Evolutionary conservation across 2,113 vertebrate genomes (phyloP).

Genomic region (Holacanthus passer): DNA sequence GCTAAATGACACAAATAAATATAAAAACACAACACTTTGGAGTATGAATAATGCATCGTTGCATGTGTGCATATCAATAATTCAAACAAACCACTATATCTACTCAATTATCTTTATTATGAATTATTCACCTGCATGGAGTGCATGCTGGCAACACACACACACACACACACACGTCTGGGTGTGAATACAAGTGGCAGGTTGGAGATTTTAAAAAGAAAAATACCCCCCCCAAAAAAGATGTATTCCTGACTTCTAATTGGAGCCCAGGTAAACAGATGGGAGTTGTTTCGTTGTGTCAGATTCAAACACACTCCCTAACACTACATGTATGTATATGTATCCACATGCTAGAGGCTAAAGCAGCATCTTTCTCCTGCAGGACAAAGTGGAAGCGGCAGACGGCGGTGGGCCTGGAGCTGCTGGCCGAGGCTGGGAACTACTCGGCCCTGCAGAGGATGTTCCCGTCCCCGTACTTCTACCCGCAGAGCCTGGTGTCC

Average conservation of each 20-base stretch:
- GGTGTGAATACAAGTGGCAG: conserved; percentile 70
- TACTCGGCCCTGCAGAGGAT: conserved; percentile 97
- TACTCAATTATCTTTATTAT: conserved; percentile 95
- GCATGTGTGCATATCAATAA: conserved; percentile 94
- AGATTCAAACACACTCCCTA: conserved; percentile 5
- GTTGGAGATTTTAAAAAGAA: conserved; percentile 48
- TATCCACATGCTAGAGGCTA: conserved; percentile 4
- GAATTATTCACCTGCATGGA: conserved; percentile 91
- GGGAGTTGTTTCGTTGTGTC: conserved; percentile 34
- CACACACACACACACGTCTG: conserved; percentile 58
- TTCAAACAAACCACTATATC: conserved; percentile 93
- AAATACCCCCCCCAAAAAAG: too few relatives aligned
- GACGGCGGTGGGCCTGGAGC: conserved; percentile 96
- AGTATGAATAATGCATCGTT: conserved; percentile 93
- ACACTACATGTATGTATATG: not conserved
- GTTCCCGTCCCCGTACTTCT: conserved; percentile 99
- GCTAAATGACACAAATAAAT: conserved; percentile 85
- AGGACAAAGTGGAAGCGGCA: conserved; percentile 99
- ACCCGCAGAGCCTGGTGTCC: conserved; percentile 95
- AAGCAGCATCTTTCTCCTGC: not conserved
- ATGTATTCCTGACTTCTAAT: conserved; percentile 51
- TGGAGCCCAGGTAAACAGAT: conserved; percentile 55
- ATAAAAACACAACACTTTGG: conserved; percentile 86
- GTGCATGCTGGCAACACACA: conserved; percentile 66
- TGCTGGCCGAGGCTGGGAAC: conserved; percentile 96